Evolutionary conservation across 2,113 vertebrate genomes (phyloP), one percentile per base, ranked within the genome.

Genomic region (Psilopsiagon aymara): DNA sequence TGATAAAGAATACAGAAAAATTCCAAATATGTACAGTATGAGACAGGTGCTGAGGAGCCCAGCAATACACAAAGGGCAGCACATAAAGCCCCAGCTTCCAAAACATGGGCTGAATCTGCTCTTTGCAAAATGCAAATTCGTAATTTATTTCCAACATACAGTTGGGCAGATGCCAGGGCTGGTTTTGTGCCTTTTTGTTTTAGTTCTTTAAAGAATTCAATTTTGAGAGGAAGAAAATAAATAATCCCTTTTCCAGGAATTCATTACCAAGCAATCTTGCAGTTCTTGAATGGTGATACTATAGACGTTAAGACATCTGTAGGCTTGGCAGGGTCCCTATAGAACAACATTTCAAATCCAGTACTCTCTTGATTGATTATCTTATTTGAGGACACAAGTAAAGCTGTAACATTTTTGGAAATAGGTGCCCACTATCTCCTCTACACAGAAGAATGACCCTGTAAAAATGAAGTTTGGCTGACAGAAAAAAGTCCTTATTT

Each of bases 1-100:
- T 69, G 73, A 74, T 80, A 74, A 82, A 75, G 85, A 94, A 96
- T 96, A 71, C 87, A 87, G 86, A 95, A 96, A 94, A 97, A 96
- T 96, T 93, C 82, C 94, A 97, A 90, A 24, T 77, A 96, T 73
- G 55, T 86, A 52, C 91, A 92, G 94, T 92, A 82, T 66, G 71
- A 78, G 75, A 68, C 97, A 97, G 97, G 98, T 97, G 94, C 87
- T 73, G 70, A 78, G 70, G 28, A 88, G 35, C 49, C 28, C 74
- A 90, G 86, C 1, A 10, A 76, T 51, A 68, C 59, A 43, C 35
- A 67, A 43, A 82, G 19, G 68, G 62, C 20, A 59, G 59, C 0
- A 0, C 5, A 17, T 75, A 41, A 53, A 63, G 17, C 17, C 8
- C 12, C 49, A 10, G 11, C 68, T 71, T 90, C 69, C 68, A 57